Evolutionary conservation across 2,797 vertebrate species (phyloP), one percentile per base, ranked within the genome.

Genomic region (Urocyon cinereoargenteus): DNA sequence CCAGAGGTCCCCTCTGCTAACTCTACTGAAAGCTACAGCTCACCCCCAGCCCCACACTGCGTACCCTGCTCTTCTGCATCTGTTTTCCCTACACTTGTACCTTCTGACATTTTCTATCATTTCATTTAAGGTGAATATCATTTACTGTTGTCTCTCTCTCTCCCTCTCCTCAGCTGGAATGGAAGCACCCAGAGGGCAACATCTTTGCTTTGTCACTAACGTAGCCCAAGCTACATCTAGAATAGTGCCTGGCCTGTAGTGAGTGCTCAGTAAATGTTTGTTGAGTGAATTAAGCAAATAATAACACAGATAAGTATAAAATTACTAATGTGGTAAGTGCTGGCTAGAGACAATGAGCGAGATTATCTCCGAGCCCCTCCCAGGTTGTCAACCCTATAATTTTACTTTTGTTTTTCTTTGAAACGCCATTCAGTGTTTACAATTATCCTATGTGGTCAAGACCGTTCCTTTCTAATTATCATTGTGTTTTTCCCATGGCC

Each of bases 341-440:
- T 22, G 66, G 57, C 61, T 66, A 5, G 61, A 34, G 45, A 88
- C 70, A 75, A 90, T 5, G 83, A 83, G 83, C n/a, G 26, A 40
- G 68, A 86, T 70, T 28, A 18, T 70, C 22, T 40, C 81, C 24
- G 66, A 51, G n/a, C 40, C 26, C 61, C 83, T 91, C 86, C 90
- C 86, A 55, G 90, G 36, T 66, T 22, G 0, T 73, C 34, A 45
- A 73, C 78, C 49, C 34, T 64, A 1, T 75, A 85, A 86, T 89
- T 89, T 96, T 79, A 77, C 86, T 95, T 95, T 81, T 91, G 86
- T 72, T 89, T 95, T 91, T 81, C 93, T 95, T 93, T 81, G 78
- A 86, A 86, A 84, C n/a, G 8, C 24, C n/a, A 7, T 13, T 92
- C 45, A 3, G 14, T 90, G 77, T 96, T 93, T 84, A 86, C 31